These are phyloP conservation scores for Andrena hattorfiana DNA, from an alignment of 2,888 invertebrate genomes.

Conservation along the genomic window DNA sequence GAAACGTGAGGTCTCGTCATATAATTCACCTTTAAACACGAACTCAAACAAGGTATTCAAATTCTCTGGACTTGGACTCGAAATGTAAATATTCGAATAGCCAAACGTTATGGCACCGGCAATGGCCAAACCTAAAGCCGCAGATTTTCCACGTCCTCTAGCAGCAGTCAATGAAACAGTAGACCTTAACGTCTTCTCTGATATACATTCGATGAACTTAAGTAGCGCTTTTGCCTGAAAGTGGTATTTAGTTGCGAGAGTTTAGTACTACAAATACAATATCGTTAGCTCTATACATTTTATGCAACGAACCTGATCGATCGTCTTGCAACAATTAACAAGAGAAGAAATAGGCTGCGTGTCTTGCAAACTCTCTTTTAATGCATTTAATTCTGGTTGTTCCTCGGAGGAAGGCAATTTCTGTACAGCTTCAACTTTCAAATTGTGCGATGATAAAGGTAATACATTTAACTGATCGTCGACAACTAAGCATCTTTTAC, in stretches of 20 bases:
- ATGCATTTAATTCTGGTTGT: conserved; percentile 89
- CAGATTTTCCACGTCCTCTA: conserved; percentile 99
- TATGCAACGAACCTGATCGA: conserved; percentile 90
- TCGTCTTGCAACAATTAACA: conserved; percentile 95
- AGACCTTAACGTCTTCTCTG: conserved; percentile 94
- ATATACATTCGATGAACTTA: conserved; percentile 97
- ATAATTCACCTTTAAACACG: conserved; percentile 91
- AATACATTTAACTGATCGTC: conserved; percentile 97
- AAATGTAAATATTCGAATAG: conserved; percentile 98
- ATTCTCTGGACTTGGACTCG: conserved; percentile 99
- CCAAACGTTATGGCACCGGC: conserved; percentile 94
- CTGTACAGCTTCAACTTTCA: conserved; percentile 91
- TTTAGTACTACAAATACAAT: background rate
- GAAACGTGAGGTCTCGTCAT: background rate
- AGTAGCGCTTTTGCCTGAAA: conserved; percentile 93
- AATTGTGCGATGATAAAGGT: conserved; percentile 95
- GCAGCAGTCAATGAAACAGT: conserved; percentile 98
- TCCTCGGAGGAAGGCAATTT: conserved; percentile 85
- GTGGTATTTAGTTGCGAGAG: conserved; percentile 2
- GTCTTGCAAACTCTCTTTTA: conserved; percentile 94
- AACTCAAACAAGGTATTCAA: conserved; percentile 99
- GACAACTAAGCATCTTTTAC: conserved; percentile 95
- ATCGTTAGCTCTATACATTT: background rate
- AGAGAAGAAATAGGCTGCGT: conserved; percentile 96
- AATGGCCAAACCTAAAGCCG: conserved; percentile 97